These are phyloP conservation scores for Xyrichtys novacula DNA, from an alignment of 2,797 vertebrate genomes.

Conservation along the genomic window DNA sequence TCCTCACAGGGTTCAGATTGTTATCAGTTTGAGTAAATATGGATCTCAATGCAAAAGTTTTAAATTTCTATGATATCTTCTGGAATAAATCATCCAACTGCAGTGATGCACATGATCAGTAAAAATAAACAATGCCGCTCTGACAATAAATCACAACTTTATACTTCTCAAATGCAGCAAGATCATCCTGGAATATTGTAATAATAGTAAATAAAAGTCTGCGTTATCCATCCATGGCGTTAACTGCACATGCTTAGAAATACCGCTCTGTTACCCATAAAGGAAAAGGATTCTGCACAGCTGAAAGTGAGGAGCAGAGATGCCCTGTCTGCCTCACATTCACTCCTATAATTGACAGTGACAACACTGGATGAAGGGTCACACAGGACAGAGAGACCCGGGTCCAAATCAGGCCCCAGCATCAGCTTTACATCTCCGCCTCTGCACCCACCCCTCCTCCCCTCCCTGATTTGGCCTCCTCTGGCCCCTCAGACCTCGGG, in stretches of 20 bases:
- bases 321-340: conserved; percentile 70
- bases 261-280: conserved; percentile 19
- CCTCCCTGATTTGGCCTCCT: conserved; percentile 39
- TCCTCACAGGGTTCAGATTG: no score
- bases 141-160: background rate
- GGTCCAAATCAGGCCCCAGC: conserved; percentile 48
- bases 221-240: background rate
- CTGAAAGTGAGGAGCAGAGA: conserved; percentile 46
- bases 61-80: no score
- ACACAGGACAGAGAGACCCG: conserved; percentile 52
- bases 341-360: conserved; percentile 80
- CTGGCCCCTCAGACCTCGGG: conserved; percentile 58
- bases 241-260: background rate
- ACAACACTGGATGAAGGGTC: conserved; percentile 68
- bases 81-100: no score
- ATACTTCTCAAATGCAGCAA: background rate
- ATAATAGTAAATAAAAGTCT: background rate
- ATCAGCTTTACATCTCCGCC: conserved; percentile 50
- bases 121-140: background rate
- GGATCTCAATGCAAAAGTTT: no score
- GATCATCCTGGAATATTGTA: background rate
- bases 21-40: no score
- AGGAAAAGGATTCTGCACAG: conserved; percentile 21
- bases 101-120: no score
- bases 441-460: conserved; percentile 18